These are phyloP conservation scores for Aplidium turbinatum DNA, from an alignment of 23 tunicate genomes.

Conservation along the genomic window DNA sequence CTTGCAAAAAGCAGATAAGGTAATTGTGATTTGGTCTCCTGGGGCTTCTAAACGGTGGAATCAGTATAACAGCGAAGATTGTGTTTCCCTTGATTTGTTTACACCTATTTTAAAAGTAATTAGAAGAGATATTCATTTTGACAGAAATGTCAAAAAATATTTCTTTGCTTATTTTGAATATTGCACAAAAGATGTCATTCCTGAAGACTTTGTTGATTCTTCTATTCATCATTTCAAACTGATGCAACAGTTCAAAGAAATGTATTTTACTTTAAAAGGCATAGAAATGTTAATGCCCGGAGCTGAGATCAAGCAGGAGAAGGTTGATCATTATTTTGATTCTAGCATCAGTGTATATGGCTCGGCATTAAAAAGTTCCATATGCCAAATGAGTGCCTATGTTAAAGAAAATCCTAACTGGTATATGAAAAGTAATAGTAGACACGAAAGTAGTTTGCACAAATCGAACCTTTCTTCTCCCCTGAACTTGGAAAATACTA, in stretches of 20 bases:
- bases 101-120: constrained; percentile 53
- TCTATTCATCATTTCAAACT: constrained; percentile 30
- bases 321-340: constrained; percentile 52
- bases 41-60: constrained; percentile 50
- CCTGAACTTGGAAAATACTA: too few species aligned
- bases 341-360: constrained; percentile 31
- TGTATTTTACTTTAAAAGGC: constrained; percentile 51
- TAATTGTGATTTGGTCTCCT: constrained; percentile 71
- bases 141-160: constrained; percentile 50
- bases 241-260: constrained; percentile 56
- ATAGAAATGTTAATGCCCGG: constrained; percentile 50
- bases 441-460: too few species aligned
- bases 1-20: constrained; percentile 48
- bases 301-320: constrained; percentile 9
- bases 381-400: constrained; percentile 33
- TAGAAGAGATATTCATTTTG: constrained; percentile 34
- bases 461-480: too few species aligned
- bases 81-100: constrained; percentile 39
- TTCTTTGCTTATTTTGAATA: constrained; percentile 68
- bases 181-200: constrained; percentile 33
- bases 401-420: constrained; percentile 44
- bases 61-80: neutral
- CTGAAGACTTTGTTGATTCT: constrained; percentile 33
- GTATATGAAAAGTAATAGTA: too few species aligned
- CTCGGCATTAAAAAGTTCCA: neutral